Conservation (phyloP, 2,797 vertebrate species). For the Sparidentex hasta region DNA sequence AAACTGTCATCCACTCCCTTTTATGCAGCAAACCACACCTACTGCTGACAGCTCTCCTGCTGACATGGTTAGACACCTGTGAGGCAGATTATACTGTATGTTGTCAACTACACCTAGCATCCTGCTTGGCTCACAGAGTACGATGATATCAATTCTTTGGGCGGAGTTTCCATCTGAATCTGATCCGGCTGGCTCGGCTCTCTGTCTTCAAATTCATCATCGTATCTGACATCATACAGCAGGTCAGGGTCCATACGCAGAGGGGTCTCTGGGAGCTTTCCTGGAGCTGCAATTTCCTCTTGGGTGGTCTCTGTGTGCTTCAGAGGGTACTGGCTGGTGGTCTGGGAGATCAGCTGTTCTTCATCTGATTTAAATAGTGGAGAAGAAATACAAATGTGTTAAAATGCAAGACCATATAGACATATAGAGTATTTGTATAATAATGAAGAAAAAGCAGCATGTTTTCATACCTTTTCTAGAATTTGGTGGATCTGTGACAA, state of each 20-base stretch:
- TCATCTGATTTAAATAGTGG: slow-evolving; percentile 72
- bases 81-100: background rate
- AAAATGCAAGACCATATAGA: background rate
- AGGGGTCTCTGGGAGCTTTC: slow-evolving; percentile 95
- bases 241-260: slow-evolving; percentile 89
- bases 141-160: slow-evolving; percentile 89
- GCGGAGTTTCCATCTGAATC: slow-evolving; percentile 88
- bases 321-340: slow-evolving; percentile 92
- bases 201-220: slow-evolving; percentile 61
- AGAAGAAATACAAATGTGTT: background rate
- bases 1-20: background rate
- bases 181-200: slow-evolving; percentile 85
- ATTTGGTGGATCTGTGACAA: slow-evolving; percentile 89
- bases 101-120: background rate
- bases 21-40: background rate
- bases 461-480: slow-evolving; percentile 86
- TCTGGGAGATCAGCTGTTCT: slow-evolving; percentile 88
- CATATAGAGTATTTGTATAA: background rate
- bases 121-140: slow-evolving; percentile 89
- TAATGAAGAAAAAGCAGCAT: background rate
- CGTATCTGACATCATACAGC: slow-evolving; percentile 80
- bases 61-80: background rate
- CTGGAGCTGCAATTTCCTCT: slow-evolving; percentile 91
- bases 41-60: background rate
- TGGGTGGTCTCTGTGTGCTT: slow-evolving; percentile 91